phyloP scores from a whole-genome alignment of 2,797 vertebrate species.

The Scolopax bukidnonensis region DNA sequence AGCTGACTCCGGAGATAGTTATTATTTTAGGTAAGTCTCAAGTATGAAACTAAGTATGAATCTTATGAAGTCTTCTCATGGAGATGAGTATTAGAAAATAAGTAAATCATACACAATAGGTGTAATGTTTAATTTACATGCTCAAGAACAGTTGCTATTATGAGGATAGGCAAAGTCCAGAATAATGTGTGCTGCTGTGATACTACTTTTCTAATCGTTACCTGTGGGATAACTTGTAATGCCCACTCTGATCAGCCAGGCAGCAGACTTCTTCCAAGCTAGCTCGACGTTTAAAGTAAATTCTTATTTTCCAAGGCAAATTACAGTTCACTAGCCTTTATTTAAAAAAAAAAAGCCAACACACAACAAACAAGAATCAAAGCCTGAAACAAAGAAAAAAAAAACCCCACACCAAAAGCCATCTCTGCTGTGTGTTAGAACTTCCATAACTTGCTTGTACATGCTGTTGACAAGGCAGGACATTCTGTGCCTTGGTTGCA shows the following conservation, averaged over 20 bases:
- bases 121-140: background rate
- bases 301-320: background rate
- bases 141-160: background rate
- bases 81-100: background rate
- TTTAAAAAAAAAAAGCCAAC: background rate
- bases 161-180: background rate
- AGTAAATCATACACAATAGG: background rate
- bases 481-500: background rate
- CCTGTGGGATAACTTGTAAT: background rate
- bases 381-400: background rate
- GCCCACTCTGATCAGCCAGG: background rate
- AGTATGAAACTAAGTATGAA: background rate
- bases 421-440: background rate
- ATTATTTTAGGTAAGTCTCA: background rate
- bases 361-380: background rate
- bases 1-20: too few species aligned
- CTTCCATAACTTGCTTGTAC: background rate
- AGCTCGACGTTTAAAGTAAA: background rate
- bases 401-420: background rate
- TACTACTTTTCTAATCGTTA: background rate
- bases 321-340: background rate
- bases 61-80: background rate
- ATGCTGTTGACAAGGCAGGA: background rate
- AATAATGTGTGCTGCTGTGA: background rate
- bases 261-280: background rate